phyloP scores from a whole-genome alignment of 1,140 invertebrate genomes.

The Diachasmimorpha longicaudata region DNA sequence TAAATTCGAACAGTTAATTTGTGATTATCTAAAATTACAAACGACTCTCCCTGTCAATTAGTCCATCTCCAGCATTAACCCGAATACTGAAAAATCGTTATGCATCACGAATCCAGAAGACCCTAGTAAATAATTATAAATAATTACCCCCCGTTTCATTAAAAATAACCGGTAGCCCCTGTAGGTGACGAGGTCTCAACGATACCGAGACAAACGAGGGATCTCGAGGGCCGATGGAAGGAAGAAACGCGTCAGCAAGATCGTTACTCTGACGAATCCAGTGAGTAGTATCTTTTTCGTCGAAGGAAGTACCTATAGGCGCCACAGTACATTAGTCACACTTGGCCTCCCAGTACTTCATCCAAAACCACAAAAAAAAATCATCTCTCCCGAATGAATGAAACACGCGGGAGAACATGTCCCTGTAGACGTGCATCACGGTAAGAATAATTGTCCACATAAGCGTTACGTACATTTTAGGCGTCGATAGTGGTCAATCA shows the following conservation, averaged over 20 bases:
- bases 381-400: neutral
- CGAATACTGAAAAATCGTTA: constrained; percentile 23
- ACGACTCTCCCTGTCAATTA: neutral
- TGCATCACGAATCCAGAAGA: neutral
- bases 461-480: neutral
- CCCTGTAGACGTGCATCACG: neutral
- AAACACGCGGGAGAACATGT: neutral
- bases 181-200: constrained; percentile 33
- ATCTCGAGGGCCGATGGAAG: constrained; percentile 30
- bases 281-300: constrained; percentile 28
- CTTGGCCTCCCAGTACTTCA: neutral
- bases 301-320: constrained; percentile 49
- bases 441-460: neutral
- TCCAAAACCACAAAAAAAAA: neutral
- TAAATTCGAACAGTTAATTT: neutral
- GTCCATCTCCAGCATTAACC: constrained; percentile 14
- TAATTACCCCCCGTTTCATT: constrained; percentile 57
- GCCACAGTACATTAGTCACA: constrained; percentile 19
- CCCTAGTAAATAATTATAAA: constrained; percentile 53
- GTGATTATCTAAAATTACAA: neutral
- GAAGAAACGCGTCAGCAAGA: constrained; percentile 59
- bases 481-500: constrained; percentile 23
- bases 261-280: constrained; percentile 59
- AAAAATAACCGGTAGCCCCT: constrained; percentile 39
- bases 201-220: constrained; percentile 39